phyloP scores from a whole-genome alignment of 1,140 invertebrate genomes.

The Drosophila nannoptera region DNA sequence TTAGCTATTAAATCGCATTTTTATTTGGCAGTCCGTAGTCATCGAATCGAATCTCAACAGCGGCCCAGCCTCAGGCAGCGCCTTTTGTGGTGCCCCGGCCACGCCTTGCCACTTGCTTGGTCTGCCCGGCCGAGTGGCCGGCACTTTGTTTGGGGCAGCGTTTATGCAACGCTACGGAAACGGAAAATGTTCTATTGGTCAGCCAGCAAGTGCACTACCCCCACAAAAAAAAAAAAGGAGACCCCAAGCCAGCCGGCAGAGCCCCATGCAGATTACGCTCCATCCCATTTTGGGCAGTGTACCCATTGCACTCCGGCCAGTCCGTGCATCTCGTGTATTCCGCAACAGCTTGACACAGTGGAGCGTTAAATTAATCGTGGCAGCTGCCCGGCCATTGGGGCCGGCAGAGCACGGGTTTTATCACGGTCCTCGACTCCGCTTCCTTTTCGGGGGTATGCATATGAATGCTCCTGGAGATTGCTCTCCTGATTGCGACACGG shows the following conservation, averaged over 20 bases:
- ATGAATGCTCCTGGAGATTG: constrained; percentile 29
- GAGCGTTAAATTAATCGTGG: constrained; percentile 76
- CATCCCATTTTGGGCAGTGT: constrained; percentile 39
- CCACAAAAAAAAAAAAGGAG: background rate
- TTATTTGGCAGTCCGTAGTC: constrained; percentile 45
- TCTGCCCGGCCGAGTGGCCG: constrained; percentile 19
- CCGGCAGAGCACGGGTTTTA: constrained; percentile 2
- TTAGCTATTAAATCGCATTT: constrained; percentile 71
- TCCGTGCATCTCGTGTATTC: background rate
- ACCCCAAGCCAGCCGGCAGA: constrained; percentile 1
- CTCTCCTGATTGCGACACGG: constrained; percentile 34
- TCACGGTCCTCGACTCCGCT: constrained; percentile 9
- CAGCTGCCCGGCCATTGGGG: constrained; percentile 26
- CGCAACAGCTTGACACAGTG: constrained; percentile 66
- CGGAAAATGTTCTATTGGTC: constrained; percentile 67
- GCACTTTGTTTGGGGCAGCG: constrained; percentile 23
- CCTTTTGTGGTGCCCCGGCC: constrained; percentile 26
- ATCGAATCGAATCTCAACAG: background rate
- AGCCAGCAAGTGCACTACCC: constrained; percentile 37
- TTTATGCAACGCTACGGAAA: constrained; percentile 65
- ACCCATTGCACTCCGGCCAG: background rate
- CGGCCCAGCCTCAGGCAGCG: background rate
- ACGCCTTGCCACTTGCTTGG: constrained; percentile 33
- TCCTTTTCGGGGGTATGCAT: constrained; percentile 31
- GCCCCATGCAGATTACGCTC: constrained; percentile 10